Base-by-base conservation (phyloP, 1,140 invertebrate genomes). In the Steinernema khuongi region DNA sequence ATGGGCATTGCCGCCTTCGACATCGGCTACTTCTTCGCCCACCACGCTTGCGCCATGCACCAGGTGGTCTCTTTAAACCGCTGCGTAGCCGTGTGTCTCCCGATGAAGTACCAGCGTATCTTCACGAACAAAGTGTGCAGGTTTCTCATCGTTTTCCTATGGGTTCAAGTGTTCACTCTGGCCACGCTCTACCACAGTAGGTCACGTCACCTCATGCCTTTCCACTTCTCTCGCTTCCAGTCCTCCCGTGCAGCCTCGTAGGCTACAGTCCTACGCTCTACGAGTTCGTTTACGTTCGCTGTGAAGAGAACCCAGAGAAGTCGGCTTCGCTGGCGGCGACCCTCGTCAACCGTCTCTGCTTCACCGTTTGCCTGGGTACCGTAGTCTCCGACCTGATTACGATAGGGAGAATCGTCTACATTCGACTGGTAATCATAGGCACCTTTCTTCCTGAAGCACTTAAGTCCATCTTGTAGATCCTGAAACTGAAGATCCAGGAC, bases 11-110 rank as follows among this genome's bases (percentile, higher is more conserved):
- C 7, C 50, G 50, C 50, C 50, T 60, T 60, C 50, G 50, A 60
- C 50, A 60, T 60, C 26, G 50, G 50, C 50, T 60, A 60, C 50
- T 60, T 60, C 50, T 60, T 60, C 22, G 50, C 50, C 7, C 50
- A 60, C 26, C 50, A 60, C 50, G 50, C 50, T 7, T 60, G 50
- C 50, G 50, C 26, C 22, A 60, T 60, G 50, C 50, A 60, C 19
- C 50, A 60, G 19, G 22, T 60, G 14, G 50, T 60, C 50, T 60
- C 50, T 22, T 22, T 60, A 14, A 60, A 60, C 50, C 50, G 50
- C 50, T 60, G 50, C 50, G 26, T 60, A 14, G 50, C 50, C 50
- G 50, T 60, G 4, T 60, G 50, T 60, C 50, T 60, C 22, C 50
- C 50, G 11, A 14, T 60, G 50, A 60, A 60, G 22, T 60, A 60